phyloP scores from a whole-genome alignment of 1,140 invertebrate genomes.

The Conus betulinus region DNA sequence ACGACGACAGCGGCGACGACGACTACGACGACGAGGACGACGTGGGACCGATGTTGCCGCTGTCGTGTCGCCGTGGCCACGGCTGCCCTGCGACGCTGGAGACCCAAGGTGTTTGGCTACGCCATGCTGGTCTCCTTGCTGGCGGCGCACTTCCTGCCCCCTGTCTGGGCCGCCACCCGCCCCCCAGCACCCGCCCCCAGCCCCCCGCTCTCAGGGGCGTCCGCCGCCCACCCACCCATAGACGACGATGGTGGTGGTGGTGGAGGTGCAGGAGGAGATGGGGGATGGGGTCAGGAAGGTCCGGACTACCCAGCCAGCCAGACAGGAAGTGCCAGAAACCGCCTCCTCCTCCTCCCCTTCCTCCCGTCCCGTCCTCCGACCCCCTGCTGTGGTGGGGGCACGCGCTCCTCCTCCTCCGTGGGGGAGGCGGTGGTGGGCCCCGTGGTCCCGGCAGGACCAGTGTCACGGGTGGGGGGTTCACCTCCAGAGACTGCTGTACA shows the following conservation, averaged over 20 bases:
- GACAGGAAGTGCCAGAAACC: slow-evolving; percentile 2
- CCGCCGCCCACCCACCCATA: neutral
- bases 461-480: slow-evolving; percentile 18
- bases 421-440: neutral
- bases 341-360: neutral
- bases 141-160: slow-evolving; percentile 22
- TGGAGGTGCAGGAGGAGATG: neutral
- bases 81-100: slow-evolving; percentile 21
- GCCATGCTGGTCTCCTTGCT: slow-evolving; percentile 33
- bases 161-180: slow-evolving; percentile 23
- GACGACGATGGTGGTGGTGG: neutral
- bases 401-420: neutral
- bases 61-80: neutral
- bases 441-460: neutral
- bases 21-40: neutral
- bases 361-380: neutral
- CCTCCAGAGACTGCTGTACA: slow-evolving; percentile 9
- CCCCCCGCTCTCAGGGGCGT: neutral
- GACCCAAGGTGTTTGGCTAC: slow-evolving; percentile 29
- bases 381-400: neutral
- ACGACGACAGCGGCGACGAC: neutral
- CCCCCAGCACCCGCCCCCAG: neutral
- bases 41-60: slow-evolving; percentile 9
- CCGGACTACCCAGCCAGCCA: neutral
- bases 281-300: neutral